phyloP scores from a whole-genome alignment of 2,113 vertebrate genomes.

The Tragelaphus imberbis region DNA sequence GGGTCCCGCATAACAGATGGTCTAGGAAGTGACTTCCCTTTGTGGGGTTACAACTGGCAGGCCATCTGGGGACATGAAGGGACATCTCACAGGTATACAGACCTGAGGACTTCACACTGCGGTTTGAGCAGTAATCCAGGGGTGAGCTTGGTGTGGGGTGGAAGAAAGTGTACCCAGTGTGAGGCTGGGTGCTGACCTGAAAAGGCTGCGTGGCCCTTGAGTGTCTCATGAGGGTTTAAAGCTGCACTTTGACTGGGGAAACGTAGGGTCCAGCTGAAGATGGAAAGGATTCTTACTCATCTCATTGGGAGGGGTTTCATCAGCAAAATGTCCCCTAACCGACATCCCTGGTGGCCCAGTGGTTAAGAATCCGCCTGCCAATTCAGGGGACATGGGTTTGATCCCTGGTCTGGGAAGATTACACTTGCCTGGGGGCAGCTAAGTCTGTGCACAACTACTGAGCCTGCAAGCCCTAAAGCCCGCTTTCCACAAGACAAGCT shows the following conservation, averaged over 20 bases:
- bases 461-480: not conserved
- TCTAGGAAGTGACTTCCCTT: not conserved
- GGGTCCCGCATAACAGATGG: not conserved
- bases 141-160: not conserved
- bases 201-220: not conserved
- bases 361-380: not conserved
- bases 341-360: not conserved
- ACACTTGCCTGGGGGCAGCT: not conserved
- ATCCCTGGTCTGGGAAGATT: not conserved
- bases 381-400: not conserved
- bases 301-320: not conserved
- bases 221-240: not conserved
- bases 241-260: not conserved
- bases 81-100: not conserved
- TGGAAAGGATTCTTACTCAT: not conserved
- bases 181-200: not conserved
- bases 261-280: accelerated
- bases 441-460: not conserved
- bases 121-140: not conserved
- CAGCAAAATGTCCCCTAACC: not conserved
- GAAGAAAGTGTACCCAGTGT: accelerated
- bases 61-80: not conserved
- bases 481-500: not conserved
- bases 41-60: not conserved
- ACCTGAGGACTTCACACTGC: not conserved